Evolutionary conservation across 2,888 invertebrate species (phyloP).

Genomic region (Eudasyphora cyanicolor): DNA sequence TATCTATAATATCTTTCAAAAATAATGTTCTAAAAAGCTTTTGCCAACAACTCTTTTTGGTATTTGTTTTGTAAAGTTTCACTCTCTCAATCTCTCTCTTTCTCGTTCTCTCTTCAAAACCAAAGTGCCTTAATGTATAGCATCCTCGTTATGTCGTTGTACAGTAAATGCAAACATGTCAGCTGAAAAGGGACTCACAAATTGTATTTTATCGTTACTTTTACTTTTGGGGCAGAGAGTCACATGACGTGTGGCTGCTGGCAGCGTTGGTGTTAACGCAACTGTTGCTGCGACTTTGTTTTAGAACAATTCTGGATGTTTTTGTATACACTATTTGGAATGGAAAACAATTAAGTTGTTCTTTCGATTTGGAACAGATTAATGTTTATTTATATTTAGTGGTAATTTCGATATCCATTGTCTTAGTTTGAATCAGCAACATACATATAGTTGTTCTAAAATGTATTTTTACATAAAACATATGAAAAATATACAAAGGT

Average conservation of each 20-base stretch:
- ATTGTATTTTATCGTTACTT: not conserved
- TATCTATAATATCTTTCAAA: not conserved
- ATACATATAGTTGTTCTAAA: no score
- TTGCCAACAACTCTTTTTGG: not conserved
- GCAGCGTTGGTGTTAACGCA: not conserved
- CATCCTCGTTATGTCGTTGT: not conserved
- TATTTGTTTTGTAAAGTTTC: not conserved
- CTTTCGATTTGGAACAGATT: not conserved
- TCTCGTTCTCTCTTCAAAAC: not conserved
- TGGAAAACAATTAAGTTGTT: not conserved
- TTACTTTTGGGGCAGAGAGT: not conserved
- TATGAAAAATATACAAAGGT: no score
- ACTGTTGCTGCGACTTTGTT: not conserved
- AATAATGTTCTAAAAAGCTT: constrained; percentile 8
- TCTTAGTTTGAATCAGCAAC: no score
- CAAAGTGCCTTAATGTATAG: not conserved
- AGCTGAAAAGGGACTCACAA: not conserved
- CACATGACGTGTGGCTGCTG: not conserved
- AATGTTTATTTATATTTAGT: no score
- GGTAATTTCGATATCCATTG: no score
- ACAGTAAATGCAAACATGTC: not conserved
- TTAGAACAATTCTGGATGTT: not conserved
- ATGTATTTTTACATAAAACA: no score
- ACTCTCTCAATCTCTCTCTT: not conserved
- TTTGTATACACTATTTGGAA: not conserved